Percentiles rank a stretch among this genome's conserved stretches.
Conservation (phyloP, 2,113 vertebrate species). For the Zeus faber region DNA sequence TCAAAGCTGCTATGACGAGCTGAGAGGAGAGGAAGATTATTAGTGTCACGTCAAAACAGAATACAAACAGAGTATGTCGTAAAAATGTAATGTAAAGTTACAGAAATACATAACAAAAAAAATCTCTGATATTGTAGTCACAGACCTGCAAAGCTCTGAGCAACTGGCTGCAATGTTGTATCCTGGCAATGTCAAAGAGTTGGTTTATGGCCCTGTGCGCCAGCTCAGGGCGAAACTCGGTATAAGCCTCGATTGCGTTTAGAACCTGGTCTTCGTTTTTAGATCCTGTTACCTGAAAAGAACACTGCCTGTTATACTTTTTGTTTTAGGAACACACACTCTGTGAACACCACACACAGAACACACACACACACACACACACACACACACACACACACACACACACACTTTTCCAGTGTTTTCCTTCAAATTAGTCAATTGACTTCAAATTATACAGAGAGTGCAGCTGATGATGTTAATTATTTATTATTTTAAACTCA, state of each 20-base stretch:
- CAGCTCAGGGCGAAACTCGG: constrained; percentile 90
- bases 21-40: constrained; percentile 40
- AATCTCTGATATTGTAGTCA: not conserved
- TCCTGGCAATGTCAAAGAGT: constrained; percentile 93
- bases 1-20: constrained; percentile 93
- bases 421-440: too few relatives aligned
- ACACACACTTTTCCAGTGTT: too few relatives aligned
- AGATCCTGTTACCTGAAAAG: constrained; percentile 87
- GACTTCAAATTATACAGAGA: too few relatives aligned
- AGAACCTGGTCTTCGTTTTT: constrained; percentile 96
- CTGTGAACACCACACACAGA: too few relatives aligned
- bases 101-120: not conserved
- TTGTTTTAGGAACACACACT: too few relatives aligned
- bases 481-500: too few relatives aligned
- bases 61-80: too few relatives aligned
- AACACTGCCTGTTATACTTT: too few relatives aligned
- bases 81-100: too few relatives aligned
- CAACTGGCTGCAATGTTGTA: constrained; percentile 91
- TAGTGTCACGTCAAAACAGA: not conserved
- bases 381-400: too few relatives aligned
- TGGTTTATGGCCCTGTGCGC: constrained; percentile 94
- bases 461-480: too few relatives aligned
- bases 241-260: constrained; percentile 94
- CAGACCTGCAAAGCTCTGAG: constrained; percentile 89
- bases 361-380: too few relatives aligned